phyloP scores from a whole-genome alignment of 2,888 invertebrate species.

The Erebia ligea region DNA sequence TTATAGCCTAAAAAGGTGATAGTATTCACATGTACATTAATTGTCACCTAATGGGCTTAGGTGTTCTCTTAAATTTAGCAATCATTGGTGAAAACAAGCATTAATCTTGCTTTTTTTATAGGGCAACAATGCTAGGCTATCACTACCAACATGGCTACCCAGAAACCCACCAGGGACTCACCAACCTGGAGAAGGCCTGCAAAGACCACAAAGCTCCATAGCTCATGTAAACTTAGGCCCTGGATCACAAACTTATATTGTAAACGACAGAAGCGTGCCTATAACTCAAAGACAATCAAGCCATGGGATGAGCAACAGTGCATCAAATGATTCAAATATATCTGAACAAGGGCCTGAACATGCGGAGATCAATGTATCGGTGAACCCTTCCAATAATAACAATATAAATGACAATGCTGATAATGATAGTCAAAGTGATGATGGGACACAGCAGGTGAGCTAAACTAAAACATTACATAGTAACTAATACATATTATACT shows the following conservation, averaged over 20 bases:
- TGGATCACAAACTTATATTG: constrained; percentile 61
- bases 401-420: constrained; percentile 75
- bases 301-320: constrained; percentile 58
- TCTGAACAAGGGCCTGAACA: constrained; percentile 61
- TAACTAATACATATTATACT: too few species aligned
- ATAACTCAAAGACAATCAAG: constrained; percentile 55
- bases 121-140: constrained; percentile 74
- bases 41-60: too few species aligned
- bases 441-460: constrained; percentile 71
- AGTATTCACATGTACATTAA: too few species aligned
- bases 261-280: constrained; percentile 62
- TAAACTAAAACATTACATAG: neutral
- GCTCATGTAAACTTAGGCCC: constrained; percentile 68
- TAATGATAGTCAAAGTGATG: constrained; percentile 77
- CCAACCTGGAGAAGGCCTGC: constrained; percentile 60
- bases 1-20: too few species aligned
- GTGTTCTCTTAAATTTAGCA: too few species aligned
- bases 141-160: constrained; percentile 74
- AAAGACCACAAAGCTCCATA: constrained; percentile 73
- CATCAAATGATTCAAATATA: constrained; percentile 64
- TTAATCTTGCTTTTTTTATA: constrained; percentile 43
- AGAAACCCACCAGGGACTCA: constrained; percentile 67
- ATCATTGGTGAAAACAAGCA: too few species aligned
- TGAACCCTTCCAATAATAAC: constrained; percentile 75
- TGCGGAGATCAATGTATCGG: constrained; percentile 69